Evolutionary conservation across 2,113 vertebrate species (phyloP), one percentile per base, ranked within the genome.

Genomic region (Delphinus delphis): DNA sequence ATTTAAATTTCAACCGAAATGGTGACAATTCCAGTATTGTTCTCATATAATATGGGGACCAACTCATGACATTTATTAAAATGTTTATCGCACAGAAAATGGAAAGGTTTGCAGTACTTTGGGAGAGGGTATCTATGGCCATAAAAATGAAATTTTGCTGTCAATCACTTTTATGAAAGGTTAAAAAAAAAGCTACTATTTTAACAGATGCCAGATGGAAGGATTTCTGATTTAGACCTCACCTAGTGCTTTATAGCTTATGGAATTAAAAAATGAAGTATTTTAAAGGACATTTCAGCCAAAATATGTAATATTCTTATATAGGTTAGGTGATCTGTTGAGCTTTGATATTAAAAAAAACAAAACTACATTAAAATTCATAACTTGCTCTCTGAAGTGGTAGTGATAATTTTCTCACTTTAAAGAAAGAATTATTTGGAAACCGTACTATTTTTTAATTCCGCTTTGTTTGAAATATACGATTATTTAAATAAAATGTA

Each of bases 161-260:
- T 53, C 80, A 11, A 55, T 95, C 91, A 94, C 90, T 98, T 98
- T 96, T 81, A 83, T 97, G 95, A 98, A 98, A 93, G 58, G 67
- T 92, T 5, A 33, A 79, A 98, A 97, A 97, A 97, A 97, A 97
- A 96, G 84, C 94, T 98, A 93, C 17, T 74, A 14, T 4, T 63
- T 98, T 98, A 98, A 98, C 58, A 95, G 96, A 95, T 98, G 94
- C 90, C 95, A 96, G 74, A 97, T 98, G 94, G 91, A 97, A 89
- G 44, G 82, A 91, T 98, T 95, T 96, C 96, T 97, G 76, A 95
- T 89, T 92, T 86, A 96, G 63, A 91, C 93, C 53, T 98, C 71
- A 87, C 95, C 44, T 97, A 91, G 82, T 97, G 68, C 82, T 93
- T 97, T 97, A 87, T 95, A 91, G 93, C 74, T 86, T 96, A 87